Evolutionary conservation across 2,888 invertebrate species (phyloP), one percentile per base, ranked within the genome.

Genomic region (Invenusta paracnida): DNA sequence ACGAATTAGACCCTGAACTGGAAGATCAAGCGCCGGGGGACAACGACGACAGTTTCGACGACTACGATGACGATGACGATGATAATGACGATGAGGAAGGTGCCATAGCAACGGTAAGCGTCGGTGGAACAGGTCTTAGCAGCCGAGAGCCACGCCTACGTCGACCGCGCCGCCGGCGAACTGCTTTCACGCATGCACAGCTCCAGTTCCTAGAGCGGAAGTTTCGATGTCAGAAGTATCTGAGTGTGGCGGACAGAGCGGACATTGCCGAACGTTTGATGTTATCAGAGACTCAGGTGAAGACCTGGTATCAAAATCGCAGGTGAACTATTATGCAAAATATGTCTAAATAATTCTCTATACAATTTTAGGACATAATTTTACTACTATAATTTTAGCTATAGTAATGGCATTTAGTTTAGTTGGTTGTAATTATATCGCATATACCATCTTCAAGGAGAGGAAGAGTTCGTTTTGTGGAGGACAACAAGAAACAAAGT

Each of bases 171-270:
- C 87, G 91, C n/a, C 87, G 91, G 29, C 85, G 91, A 27, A 96
- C 96, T 0, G 96, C 96, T 0, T 97, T 97, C 92, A 97, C 96
- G 0, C 96, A 97, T 90, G 95, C 96, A 0, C 97, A 97, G 92
- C 93, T 97, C 85, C 96, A 96, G 0, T 96, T 95, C 91, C 92
- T 97, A 88, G 96, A 97, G 92, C 93, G 96, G 88, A 96, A 96
- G 92, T 97, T 97, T 91, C 93, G 96, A 5, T 95, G 96, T 89
- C 96, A 96, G 92, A 97, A 97, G 92, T 97, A 97, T 92, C 92
- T 97, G 87, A 96, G 96, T 87, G 96, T 97, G 2, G 96, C 96
- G 0, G 97, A 97, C 90, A 93, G 97, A 67, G 96, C 96, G 86
- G 96, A 96, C 90, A 96, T 97, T 0, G 96, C 97, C 0, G 96